Evolutionary conservation across 2,888 invertebrate species (phyloP), one percentile per base, ranked within the genome.

Genomic region (Drepanosiphum platanoidis): DNA sequence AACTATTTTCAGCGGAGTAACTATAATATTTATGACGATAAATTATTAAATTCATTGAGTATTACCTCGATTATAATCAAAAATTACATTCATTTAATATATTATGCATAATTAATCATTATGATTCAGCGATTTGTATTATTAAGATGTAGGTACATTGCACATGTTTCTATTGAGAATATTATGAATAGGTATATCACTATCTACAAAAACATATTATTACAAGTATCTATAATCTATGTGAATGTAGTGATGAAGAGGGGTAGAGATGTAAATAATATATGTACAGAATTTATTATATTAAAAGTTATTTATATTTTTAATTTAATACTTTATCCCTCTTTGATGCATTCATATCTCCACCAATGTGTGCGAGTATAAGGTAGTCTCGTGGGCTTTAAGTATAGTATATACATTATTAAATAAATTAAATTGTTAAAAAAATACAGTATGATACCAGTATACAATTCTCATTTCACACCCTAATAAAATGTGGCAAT

Each of bases 401-500:
- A 71, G 71, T 71, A 61, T 58, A 71, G 71, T 71, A 61, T 58
- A 52, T 27, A 58, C 30, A 52, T 81, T 30, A 52, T 78, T 66
- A 64, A 52, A 39, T 36, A 77, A 77, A 77, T 71, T 11, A 58
- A 81, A 18, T 81, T 15, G 46, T 71, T 81, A 81, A 81, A 71
- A 68, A 46, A 71, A 71, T 22, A 81, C 13, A 81, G 3, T 8
- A 39, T 71, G 46, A 79, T 34, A 68, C 46, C 46, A 15, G 46
- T 34, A 68, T 22, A 58, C 30, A 58, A 46, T 79, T 30, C 0
- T 68, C 32, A 68, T 79, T 68, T 79, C 68, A 68, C 66, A 68
- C 42, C 15, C 66, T 27, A 71, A 18, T 81, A 71, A 81, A 71
- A 81, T 58, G 27, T 58, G 58, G 58, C 39, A 71, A 81, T 58